Percentiles rank a stretch among this genome's conserved stretches.
Evolutionary conservation across 92 coral and sea anemone species (phyloP).

Genomic region (Actinostola sp.): DNA sequence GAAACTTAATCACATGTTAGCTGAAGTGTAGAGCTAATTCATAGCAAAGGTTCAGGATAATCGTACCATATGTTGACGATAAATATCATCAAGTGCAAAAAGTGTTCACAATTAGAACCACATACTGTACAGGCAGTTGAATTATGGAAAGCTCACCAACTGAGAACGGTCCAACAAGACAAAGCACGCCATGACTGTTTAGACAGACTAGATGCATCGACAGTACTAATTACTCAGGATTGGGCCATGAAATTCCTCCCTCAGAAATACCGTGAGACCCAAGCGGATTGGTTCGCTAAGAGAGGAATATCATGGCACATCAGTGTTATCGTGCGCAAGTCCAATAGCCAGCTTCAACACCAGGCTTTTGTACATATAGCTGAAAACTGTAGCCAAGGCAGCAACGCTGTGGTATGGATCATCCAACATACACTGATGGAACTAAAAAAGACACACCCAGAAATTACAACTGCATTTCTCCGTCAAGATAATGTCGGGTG

Average conservation of each 20-base stretch:
- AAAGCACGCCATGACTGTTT: constrained; percentile 24
- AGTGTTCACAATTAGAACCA: no score
- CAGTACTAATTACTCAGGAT: constrained; percentile 5
- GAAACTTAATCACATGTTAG: no score
- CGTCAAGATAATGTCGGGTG: constrained; percentile 54
- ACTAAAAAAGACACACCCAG: constrained; percentile 38
- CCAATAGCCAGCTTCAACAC: neutral
- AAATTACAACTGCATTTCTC: constrained; percentile 30
- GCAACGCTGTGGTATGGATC: constrained; percentile 30
- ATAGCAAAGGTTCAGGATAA: no score
- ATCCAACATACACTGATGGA: constrained; percentile 11
- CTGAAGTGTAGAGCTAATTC: no score
- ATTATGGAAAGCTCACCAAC: constrained; percentile 48
- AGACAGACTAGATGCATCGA: constrained; percentile 5
- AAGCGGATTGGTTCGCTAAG: constrained; percentile 48
- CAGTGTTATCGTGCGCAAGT: constrained; percentile 28
- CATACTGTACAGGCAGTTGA: constrained; percentile 36
- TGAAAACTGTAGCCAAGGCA: constrained; percentile 35
- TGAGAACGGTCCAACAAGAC: constrained; percentile 44
- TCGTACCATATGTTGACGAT: no score
- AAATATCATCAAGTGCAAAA: no score
- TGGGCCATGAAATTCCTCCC: constrained; percentile 48
- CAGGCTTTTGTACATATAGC: constrained; percentile 30
- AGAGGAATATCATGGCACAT: constrained; percentile 50
- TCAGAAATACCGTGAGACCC: constrained; percentile 41